Base-by-base conservation (phyloP, 1,140 invertebrate species). In the Vollenhovia emeryi region DNA sequence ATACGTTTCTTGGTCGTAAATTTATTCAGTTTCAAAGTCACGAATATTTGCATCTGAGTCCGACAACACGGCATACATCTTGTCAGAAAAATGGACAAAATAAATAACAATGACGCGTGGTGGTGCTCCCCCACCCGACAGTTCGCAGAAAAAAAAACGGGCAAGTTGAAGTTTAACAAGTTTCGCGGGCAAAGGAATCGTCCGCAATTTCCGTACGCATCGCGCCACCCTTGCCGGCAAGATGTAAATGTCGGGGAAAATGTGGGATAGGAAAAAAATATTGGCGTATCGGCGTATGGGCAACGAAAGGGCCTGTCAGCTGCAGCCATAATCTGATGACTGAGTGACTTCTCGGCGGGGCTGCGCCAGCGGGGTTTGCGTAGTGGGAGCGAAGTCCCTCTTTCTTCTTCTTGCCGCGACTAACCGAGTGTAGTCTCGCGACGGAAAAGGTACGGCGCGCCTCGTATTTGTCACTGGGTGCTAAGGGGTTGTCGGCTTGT, bases 401-500 rank as follows among this genome's bases (percentile, higher is more conserved):
- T 66, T 78, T 36, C 73, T 64, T 78, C 59, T 60, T 82, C 55
- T 45, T 52, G 30, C 68, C 50, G 45, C 78, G 52, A 73, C 79
- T 84, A 86, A 85, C 66, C 62, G 73, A 86, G 75, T 36, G 62
- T 48, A 62, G 83, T 79, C 59, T 78, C 68, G 74, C 57, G 83
- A 52, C 83, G 83, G 87, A 71, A 90, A 90, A 85, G 89, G 86
- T 68, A 74, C 76, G 82, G 69, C 30, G 68, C 73, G 50, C 74
- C 84, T 87, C 90, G 91, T 91, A 92, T 92, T 92, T 92, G 91
- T 92, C 91, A 91, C 91, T 50, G 68, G 84, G 84, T 90, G 90
- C 89, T 91, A 91, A 91, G 91, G 91, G 88, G 89, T 92, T 92
- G 91, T 90, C 89, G 86, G 87, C 90, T 92, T 88, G 88, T 91